phyloP scores from a whole-genome alignment of 2,113 vertebrate species.

The Nibea albiflora region DNA sequence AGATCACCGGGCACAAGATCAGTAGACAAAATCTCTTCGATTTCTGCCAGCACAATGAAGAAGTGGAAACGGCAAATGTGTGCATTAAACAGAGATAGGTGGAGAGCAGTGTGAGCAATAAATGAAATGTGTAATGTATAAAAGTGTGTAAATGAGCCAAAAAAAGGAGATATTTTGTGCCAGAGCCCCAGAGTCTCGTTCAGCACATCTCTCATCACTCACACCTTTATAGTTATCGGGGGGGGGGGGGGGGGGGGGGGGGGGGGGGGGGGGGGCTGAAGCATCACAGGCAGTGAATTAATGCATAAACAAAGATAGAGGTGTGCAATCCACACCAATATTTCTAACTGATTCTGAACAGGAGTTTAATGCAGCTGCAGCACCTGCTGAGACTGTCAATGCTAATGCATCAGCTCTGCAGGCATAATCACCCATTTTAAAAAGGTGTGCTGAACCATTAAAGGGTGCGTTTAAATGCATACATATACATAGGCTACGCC shows the following conservation, averaged over 20 bases:
- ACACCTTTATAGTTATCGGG: conserved; percentile 31
- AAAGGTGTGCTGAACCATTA: neutral
- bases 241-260: no score
- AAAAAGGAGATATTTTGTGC: conserved; percentile 35
- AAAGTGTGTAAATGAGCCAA: conserved; percentile 6
- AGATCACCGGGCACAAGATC: conserved; percentile 96
- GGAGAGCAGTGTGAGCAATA: neutral
- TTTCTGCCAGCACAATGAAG: conserved; percentile 79
- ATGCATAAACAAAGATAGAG: conserved; percentile 11
- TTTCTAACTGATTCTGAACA: neutral
- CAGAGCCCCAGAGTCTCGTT: conserved; percentile 45
- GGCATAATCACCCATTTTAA: neutral
- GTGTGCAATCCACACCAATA: neutral
- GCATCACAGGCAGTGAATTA: conserved; percentile 40
- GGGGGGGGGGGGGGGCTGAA: conserved; percentile 6
- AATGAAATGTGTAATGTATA: conserved; percentile 9
- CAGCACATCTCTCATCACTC: conserved; percentile 64
- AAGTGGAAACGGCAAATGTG: conserved; percentile 20
- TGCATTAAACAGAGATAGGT: conserved; percentile 32
- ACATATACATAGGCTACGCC: neutral
- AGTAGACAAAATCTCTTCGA: conserved; percentile 94
- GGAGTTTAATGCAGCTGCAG: neutral
- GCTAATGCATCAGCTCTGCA: neutral
- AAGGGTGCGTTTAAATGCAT: neutral
- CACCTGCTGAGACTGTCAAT: neutral